phyloP scores from a whole-genome alignment of 2,888 invertebrate genomes.

The Athalia rosae region DNA sequence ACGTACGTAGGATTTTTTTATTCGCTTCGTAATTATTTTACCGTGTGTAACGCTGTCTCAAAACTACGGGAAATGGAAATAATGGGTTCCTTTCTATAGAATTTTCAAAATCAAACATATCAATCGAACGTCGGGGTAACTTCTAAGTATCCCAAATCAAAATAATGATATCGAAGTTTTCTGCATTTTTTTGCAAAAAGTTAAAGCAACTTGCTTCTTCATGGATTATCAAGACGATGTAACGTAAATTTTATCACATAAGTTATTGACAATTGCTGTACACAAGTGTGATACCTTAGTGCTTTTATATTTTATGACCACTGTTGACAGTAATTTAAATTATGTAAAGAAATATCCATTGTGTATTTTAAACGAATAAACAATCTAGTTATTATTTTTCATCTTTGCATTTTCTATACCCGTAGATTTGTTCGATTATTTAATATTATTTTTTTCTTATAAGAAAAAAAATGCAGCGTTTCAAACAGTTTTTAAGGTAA shows the following conservation, averaged over 20 bases:
- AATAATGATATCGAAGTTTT: too few species aligned
- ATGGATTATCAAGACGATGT: not conserved
- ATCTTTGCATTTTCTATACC: not conserved
- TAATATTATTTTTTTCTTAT: not conserved
- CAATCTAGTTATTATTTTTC: slow-evolving; percentile 12
- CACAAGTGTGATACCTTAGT: slow-evolving; percentile 36
- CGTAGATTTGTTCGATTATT: not conserved
- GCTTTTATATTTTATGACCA: slow-evolving; percentile 21
- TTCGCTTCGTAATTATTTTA: too few species aligned
- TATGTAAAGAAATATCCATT: not conserved
- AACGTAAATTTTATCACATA: not conserved
- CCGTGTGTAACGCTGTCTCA: too few species aligned
- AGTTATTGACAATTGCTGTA: not conserved
- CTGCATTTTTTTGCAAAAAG: too few species aligned
- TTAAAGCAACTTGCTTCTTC: too few species aligned
- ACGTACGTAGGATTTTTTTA: not conserved
- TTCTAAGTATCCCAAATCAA: too few species aligned
- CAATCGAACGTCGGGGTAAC: not conserved
- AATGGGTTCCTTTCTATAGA: not conserved
- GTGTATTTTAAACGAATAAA: slow-evolving; percentile 18
- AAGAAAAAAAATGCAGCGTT: not conserved
- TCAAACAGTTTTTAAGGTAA: slow-evolving; percentile 21
- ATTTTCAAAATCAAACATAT: not conserved
- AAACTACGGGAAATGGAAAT: too few species aligned
- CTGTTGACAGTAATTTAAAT: slow-evolving; percentile 4